These are phyloP conservation scores for Syngnathus floridae DNA, from an alignment of 2,113 vertebrate species.

Conservation along the genomic window DNA sequence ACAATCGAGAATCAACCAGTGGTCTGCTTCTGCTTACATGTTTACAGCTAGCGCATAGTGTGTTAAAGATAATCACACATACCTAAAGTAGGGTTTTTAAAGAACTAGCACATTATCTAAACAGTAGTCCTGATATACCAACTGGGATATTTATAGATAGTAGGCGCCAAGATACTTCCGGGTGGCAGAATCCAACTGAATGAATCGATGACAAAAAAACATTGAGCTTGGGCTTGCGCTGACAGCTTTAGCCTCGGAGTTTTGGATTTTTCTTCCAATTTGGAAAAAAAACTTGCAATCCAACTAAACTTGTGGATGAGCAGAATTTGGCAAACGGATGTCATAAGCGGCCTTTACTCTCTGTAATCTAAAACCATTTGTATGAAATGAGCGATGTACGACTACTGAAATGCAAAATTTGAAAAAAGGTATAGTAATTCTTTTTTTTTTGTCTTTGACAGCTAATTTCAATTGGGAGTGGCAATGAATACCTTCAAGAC, in stretches of 20 bases:
- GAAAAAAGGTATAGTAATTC: too few species aligned
- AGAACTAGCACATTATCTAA: conserved; percentile 37
- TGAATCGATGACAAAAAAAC: background rate
- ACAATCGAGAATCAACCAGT: conserved; percentile 60
- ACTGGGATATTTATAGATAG: background rate
- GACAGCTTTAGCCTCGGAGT: background rate
- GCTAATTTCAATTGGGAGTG: too few species aligned
- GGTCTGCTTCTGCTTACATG: conserved; percentile 59
- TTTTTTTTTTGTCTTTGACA: too few species aligned
- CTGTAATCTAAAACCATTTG: too few species aligned
- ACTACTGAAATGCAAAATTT: too few species aligned
- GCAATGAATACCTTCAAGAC: too few species aligned
- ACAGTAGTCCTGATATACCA: conserved; percentile 40
- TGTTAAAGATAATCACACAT: conserved; percentile 46
- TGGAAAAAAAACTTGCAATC: background rate
- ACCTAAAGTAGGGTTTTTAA: conserved; percentile 47
- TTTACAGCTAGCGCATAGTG: conserved; percentile 43
- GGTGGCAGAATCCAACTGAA: background rate
- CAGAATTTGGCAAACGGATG: background rate
- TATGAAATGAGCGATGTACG: too few species aligned
- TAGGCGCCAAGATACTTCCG: background rate
- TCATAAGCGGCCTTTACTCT: background rate
- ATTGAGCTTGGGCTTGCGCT: background rate
- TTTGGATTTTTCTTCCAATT: background rate
- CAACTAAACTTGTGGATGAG: background rate